Conservation (phyloP, 1,140 invertebrate genomes). For the Aricia agestis region DNA sequence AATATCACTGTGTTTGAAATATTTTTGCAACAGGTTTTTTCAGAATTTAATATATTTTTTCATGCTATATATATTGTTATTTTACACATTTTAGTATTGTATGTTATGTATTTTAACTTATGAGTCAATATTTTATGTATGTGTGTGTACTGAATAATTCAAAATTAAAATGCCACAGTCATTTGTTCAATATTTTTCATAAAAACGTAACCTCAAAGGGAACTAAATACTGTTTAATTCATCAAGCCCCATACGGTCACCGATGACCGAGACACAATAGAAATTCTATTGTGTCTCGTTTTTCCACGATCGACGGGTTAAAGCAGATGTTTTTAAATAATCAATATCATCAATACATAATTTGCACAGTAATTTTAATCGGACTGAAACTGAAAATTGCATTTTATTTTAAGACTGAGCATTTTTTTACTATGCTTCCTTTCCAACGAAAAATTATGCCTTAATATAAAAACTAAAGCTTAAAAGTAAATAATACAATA, state of each 20-base stretch:
- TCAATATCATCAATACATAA: no score
- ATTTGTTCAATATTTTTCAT: background rate
- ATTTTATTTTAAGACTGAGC: constrained; percentile 14
- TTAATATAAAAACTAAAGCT: background rate
- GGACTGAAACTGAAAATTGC: background rate
- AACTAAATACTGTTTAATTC: background rate
- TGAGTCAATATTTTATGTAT: background rate
- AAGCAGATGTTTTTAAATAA: no score
- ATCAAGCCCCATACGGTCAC: no score
- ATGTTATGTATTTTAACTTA: background rate
- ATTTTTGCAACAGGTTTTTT: background rate
- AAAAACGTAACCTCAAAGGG: background rate
- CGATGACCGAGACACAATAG: no score
- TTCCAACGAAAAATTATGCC: background rate
- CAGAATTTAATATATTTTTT: background rate
- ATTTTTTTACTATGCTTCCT: constrained; percentile 11
- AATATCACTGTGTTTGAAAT: background rate
- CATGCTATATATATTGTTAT: background rate
- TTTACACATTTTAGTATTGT: background rate
- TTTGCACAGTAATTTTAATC: background rate
- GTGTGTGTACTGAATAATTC: background rate
- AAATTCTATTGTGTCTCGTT: no score
- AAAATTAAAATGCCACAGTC: background rate
- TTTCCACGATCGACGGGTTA: no score
- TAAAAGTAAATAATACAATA: background rate